Evolutionary conservation across 92 coral and sea anemone species (phyloP), one percentile per base, ranked within the genome.

Genomic region (Epizoanthus scotinus): DNA sequence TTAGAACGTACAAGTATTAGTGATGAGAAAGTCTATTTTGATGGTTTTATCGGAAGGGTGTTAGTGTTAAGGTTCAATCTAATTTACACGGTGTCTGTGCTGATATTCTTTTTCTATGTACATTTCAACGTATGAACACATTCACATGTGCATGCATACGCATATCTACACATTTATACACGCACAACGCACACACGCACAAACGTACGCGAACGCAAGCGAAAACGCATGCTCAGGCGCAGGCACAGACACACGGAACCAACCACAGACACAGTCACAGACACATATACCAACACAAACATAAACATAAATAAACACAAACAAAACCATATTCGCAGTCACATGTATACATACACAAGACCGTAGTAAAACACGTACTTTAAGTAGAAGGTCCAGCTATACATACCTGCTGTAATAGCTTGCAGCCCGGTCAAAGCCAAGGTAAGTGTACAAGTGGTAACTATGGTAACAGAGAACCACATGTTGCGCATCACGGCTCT

Each of bases 401-500:
- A n/a, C 49, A 54, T 9, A 73, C 79, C 79, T 8, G 79, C 79
- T 19, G 26, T 31, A 13, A 34, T 56, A 18, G 21, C 27, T 63
- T 8, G 64, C 63, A 54, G 64, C 49, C 64, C 19, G 18, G 50
- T 55, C 49, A 31, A 15, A 6, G 28, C 65, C 8, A n/a, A 8
- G n/a, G 79, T 14, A 27, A 55, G 47, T 5, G 29, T 63, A 53
- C 79, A 73, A 28, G 17, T 28, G 28, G 57, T 15, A 0, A 26
- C 38, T 6, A 24, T 28, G 28, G 57, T 15, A 0, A 26, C 38
- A 15, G 9, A 27, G 9, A 73, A 73, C 65, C 59, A 49, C 63
- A 56, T 73, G 20, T 8, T 53, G 28, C 79, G 28, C 50, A 36
- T 29, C 79, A 26, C 34, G 31, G n/a, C 79, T 73, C 63, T n/a